Percentiles rank a stretch among this genome's conserved stretches.
phyloP scores from a whole-genome alignment of 1,140 invertebrate genomes.

The Pseudomyrmex dendroicus region DNA sequence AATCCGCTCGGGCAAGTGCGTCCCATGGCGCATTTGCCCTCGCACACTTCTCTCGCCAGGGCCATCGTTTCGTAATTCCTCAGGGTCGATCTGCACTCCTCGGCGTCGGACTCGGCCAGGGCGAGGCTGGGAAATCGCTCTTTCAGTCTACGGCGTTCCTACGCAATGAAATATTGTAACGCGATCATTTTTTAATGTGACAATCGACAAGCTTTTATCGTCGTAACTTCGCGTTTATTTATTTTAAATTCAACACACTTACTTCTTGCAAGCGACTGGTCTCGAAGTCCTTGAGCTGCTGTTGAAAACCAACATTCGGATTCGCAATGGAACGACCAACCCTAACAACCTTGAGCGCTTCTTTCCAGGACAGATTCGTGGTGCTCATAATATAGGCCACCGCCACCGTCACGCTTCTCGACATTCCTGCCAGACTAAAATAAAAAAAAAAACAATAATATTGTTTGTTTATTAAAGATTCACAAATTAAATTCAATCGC shows the following conservation, averaged over 20 bases:
- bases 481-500: neutral
- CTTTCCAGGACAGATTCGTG: conserved; percentile 95
- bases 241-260: conserved; percentile 60
- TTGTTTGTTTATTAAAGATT: conserved; percentile 29
- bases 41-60: conserved; percentile 91
- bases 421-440: conserved; percentile 96
- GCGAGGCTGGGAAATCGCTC: conserved; percentile 93
- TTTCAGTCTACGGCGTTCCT: conserved; percentile 93
- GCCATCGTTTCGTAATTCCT: conserved; percentile 93
- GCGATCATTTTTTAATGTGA: neutral
- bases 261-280: conserved; percentile 92
- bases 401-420: conserved; percentile 96
- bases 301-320: conserved; percentile 97
- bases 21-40: conserved; percentile 93
- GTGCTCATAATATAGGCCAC: conserved; percentile 98
- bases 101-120: conserved; percentile 90
- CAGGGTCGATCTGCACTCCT: conserved; percentile 91
- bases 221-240: neutral
- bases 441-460: conserved; percentile 19
- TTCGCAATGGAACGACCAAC: conserved; percentile 96
- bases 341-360: conserved; percentile 96
- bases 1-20: conserved; percentile 93
- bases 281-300: conserved; percentile 97
- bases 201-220: neutral
- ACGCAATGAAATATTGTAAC: conserved; percentile 53